These are phyloP conservation scores for Typhlichthys subterraneus DNA, from an alignment of 2,797 vertebrate genomes.

Conservation along the genomic window DNA sequence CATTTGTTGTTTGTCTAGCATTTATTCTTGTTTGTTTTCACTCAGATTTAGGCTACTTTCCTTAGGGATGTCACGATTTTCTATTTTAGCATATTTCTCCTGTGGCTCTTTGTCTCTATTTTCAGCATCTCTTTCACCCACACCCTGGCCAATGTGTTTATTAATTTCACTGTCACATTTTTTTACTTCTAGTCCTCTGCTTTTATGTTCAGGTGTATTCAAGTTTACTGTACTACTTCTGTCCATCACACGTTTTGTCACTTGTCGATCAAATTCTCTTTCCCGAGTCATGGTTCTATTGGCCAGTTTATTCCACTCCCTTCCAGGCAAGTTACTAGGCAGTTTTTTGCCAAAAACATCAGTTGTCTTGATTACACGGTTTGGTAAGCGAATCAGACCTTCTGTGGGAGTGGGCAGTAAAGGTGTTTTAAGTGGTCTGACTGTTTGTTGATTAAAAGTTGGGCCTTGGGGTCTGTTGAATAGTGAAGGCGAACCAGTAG, in stretches of 20 bases:
- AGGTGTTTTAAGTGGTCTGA: slow-evolving; percentile 80
- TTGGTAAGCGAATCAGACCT: slow-evolving; percentile 62
- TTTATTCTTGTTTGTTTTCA: slow-evolving; percentile 13
- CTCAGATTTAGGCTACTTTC: slow-evolving; percentile 46
- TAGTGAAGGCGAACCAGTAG: slow-evolving; percentile 36
- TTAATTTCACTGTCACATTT: slow-evolving; percentile 51
- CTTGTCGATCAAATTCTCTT: slow-evolving; percentile 48
- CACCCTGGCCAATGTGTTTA: slow-evolving; percentile 8
- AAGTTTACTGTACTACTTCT: slow-evolving; percentile 61
- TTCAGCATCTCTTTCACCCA: slow-evolving; percentile 7
- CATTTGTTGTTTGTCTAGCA: slow-evolving; percentile 9
- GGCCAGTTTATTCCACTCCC: slow-evolving; percentile 72
- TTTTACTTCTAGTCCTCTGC: slow-evolving; percentile 48
- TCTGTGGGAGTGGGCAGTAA: slow-evolving; percentile 88
- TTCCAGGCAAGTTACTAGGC: slow-evolving; percentile 46
- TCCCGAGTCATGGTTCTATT: slow-evolving; percentile 69
- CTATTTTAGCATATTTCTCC: slow-evolving; percentile 68
- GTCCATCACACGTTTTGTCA: slow-evolving; percentile 32
- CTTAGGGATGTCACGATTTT: slow-evolving; percentile 58
- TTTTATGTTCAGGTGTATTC: slow-evolving; percentile 54
- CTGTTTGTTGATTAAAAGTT: slow-evolving; percentile 51
- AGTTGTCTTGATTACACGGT: slow-evolving; percentile 65
- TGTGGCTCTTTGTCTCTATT: slow-evolving; percentile 44
- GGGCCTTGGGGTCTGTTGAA: slow-evolving; percentile 49
- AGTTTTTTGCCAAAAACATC: slow-evolving; percentile 63